Conservation (phyloP, 2,797 vertebrate genomes). For the Sebastes matsubarae region DNA sequence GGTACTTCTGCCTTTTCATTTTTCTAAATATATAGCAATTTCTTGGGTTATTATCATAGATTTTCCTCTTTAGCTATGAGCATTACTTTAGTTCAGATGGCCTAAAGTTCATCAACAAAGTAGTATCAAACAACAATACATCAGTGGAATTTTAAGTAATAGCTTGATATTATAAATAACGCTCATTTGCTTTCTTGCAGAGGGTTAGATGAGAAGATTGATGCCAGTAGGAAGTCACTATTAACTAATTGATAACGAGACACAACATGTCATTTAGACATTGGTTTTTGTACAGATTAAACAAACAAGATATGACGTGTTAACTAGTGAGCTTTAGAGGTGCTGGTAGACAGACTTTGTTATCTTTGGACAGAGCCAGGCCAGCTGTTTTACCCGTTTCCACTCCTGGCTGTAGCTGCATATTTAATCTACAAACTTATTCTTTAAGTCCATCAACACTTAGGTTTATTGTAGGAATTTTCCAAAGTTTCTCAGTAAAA, state of each 20-base stretch:
- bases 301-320: neutral
- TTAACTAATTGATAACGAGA: neutral
- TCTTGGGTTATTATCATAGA: neutral
- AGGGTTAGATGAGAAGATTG: neutral
- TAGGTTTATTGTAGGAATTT: neutral
- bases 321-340: neutral
- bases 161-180: neutral
- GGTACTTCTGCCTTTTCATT: neutral
- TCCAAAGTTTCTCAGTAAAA: too few relatives aligned
- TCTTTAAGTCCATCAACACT: neutral
- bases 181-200: neutral
- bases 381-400: neutral
- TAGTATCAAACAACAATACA: neutral
- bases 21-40: neutral
- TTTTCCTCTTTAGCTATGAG: neutral
- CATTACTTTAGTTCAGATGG: neutral
- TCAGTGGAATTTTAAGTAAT: neutral
- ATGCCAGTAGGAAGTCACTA: neutral
- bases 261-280: neutral
- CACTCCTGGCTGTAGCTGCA: neutral
- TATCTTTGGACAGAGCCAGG: neutral
- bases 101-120: neutral
- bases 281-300: neutral
- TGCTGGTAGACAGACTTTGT: neutral
- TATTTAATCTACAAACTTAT: neutral